Evolutionary conservation across 2,797 vertebrate species (phyloP), one percentile per base, ranked within the genome.

Genomic region (Microctenopoma steveboyesi): DNA sequence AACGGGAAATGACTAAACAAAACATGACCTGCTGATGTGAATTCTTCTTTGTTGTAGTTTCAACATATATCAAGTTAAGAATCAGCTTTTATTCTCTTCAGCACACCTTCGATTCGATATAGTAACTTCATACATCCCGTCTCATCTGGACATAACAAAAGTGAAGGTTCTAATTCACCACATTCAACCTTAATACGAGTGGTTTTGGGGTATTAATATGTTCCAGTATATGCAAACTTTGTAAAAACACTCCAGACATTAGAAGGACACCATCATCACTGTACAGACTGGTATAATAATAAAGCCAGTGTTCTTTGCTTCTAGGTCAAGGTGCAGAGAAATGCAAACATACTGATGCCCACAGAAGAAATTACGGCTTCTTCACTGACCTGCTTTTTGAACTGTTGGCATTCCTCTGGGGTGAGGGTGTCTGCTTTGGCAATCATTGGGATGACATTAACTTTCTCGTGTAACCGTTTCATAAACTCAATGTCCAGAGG

Each of bases 401-500:
- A 98, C 92, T 97, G 97, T 84, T 97, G 97, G 94, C 97, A 98
- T 92, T 99, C 98, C 91, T 98, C 97, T 0, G 98, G 98, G 86
- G 97, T 99, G 86, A 99, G 96, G 48, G 97, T 98, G 88, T 99
- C 98, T 79, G 98, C 97, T 96, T 99, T 99, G 93, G 96, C 97
- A 84, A 99, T 99, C 90, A 99, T 94, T 16, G 97, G 97, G 90
- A 99, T 98, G 90, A 99, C 96, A 83, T 98, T 99, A 91, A 99
- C 98, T 92, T 99, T 99, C 93, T 99, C 97, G 72, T 99, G 98
- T 92, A 99, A 93, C 90, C 97, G 95, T 80, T 99, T 99, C 98
- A 99, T 99, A 88, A 99, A 99, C 88, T 99, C 98, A 50, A 99
- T 98, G 91, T 99, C 98, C 94, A 99, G 92, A n/a, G 98, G 97